Conservation (phyloP, 2,888 invertebrate genomes). For the Myopa testacea region DNA sequence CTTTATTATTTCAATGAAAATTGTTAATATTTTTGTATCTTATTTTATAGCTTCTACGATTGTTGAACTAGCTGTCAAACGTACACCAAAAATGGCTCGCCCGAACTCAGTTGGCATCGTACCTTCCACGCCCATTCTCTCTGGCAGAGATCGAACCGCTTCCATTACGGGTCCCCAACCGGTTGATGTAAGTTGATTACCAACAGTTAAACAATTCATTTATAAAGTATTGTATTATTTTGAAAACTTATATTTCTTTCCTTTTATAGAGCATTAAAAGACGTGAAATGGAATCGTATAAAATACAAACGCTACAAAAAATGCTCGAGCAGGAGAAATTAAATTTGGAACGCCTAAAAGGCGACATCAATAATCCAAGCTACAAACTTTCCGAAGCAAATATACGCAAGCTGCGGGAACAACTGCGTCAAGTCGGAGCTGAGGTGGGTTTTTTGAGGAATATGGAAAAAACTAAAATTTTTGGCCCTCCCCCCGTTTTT, state of each 20-base stretch:
- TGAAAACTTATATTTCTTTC: slow-evolving; percentile 3
- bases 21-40: not conserved
- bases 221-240: slow-evolving; percentile 13
- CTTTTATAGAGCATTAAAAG: slow-evolving; percentile 81
- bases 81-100: slow-evolving; percentile 70
- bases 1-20: not conserved
- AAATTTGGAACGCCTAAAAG: slow-evolving; percentile 82
- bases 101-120: slow-evolving; percentile 67
- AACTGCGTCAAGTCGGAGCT: slow-evolving; percentile 67
- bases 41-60: slow-evolving; percentile 73
- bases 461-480: not conserved
- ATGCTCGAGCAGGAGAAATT: slow-evolving; percentile 91
- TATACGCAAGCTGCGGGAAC: slow-evolving; percentile 66
- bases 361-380: slow-evolving; percentile 62
- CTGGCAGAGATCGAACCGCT: slow-evolving; percentile 70
- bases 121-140: slow-evolving; percentile 72
- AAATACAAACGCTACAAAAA: slow-evolving; percentile 85
- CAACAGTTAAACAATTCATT: not conserved
- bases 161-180: slow-evolving; percentile 86
- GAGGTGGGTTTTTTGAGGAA: slow-evolving; percentile 60
- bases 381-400: slow-evolving; percentile 67
- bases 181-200: slow-evolving; percentile 78
- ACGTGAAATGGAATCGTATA: slow-evolving; percentile 84
- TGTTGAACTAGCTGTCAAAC: slow-evolving; percentile 78
- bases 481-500: not conserved